Conservation (phyloP, 2,797 vertebrate genomes). For the Acipenser ruthenus region DNA sequence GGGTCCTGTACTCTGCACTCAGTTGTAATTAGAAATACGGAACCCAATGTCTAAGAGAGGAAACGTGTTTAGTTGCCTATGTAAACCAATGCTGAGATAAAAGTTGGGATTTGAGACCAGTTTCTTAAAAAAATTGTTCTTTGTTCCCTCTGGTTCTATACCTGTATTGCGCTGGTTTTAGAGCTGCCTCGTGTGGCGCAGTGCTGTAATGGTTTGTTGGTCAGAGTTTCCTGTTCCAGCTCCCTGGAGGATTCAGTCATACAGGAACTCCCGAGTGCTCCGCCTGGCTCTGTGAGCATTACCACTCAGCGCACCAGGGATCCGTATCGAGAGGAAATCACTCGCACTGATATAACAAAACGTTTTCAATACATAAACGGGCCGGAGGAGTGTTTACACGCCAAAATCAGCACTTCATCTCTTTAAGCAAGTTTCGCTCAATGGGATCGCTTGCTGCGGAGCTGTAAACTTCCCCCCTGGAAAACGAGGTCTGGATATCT, state of each 20-base stretch:
- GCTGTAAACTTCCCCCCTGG: too few relatives aligned
- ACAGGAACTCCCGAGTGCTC: constrained; percentile 55
- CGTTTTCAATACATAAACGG: background rate
- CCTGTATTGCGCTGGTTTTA: background rate
- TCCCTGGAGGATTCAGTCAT: constrained; percentile 48
- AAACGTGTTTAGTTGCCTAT: background rate
- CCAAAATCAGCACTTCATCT: too few relatives aligned
- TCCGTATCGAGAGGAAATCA: constrained; percentile 23
- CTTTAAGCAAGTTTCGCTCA: too few relatives aligned
- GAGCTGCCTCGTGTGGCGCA: constrained; percentile 35
- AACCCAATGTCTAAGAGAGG: background rate
- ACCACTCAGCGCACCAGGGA: constrained; percentile 36
- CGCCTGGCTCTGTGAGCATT: constrained; percentile 45
- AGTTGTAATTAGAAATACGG: background rate
- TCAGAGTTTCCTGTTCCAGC: constrained; percentile 47
- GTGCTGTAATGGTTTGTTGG: constrained; percentile 25
- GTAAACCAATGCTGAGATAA: background rate
- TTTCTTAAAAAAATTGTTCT: background rate
- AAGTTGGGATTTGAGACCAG: background rate
- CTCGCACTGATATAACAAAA: background rate
- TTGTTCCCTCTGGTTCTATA: background rate
- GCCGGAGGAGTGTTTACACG: background rate
- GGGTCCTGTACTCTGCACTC: background rate
- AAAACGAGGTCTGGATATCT: too few relatives aligned
- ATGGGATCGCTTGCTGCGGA: too few relatives aligned